These are phyloP conservation scores for Drosophila aldrichi DNA, from an alignment of 2,888 invertebrate species.

Conservation along the genomic window DNA sequence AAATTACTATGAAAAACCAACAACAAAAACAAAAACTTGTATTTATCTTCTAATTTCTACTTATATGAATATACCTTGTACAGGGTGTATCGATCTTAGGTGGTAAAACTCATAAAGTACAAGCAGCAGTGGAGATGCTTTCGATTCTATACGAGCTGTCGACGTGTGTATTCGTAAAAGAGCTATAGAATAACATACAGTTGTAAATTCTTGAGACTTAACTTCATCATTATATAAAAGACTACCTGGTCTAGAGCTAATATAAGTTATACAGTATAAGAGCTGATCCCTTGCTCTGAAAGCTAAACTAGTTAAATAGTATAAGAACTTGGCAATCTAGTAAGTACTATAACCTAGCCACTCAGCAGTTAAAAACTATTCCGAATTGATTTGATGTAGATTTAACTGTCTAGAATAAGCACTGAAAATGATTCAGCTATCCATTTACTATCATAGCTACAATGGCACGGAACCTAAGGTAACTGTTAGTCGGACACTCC, in stretches of 20 bases:
- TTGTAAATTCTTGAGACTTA: neutral
- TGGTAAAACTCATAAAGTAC: neutral
- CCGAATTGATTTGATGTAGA: no score
- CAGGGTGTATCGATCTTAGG: neutral
- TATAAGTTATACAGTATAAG: neutral
- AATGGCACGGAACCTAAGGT: neutral
- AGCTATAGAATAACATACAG: neutral
- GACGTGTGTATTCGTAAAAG: neutral
- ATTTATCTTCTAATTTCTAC: neutral
- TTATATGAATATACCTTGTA: neutral
- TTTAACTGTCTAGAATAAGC: no score
- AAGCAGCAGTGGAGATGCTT: no score
- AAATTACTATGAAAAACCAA: conserved; percentile 4
- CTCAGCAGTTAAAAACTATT: no score
- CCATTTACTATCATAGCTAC: no score
- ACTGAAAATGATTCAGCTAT: no score
- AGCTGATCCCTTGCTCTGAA: neutral
- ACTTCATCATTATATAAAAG: neutral
- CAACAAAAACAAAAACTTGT: neutral
- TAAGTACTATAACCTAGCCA: no score
- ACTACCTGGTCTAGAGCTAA: neutral
- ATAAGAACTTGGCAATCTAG: neutral
- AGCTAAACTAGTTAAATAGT: neutral
- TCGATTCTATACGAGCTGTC: neutral
- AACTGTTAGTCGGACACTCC: conserved; percentile 4